Percentiles rank a stretch among this genome's conserved stretches.
Conservation (phyloP, 2,113 vertebrate genomes). For the Tragelaphus strepsiceros region DNA sequence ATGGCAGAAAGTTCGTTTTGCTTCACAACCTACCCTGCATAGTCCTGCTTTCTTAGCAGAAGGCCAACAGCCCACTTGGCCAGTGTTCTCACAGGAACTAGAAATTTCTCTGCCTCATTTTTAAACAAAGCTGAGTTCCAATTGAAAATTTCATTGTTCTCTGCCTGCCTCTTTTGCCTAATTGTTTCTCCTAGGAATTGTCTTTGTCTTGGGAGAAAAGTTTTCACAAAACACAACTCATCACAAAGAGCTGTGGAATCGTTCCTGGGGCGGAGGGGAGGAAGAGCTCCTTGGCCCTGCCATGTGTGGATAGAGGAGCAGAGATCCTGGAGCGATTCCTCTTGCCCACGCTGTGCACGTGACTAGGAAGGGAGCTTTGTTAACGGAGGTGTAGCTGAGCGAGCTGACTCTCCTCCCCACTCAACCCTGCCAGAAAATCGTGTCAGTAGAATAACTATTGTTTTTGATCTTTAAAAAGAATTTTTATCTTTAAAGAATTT, state of each 20-base stretch:
- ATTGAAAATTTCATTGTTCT: background rate
- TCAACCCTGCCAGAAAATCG: background rate
- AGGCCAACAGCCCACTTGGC: background rate
- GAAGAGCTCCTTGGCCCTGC: background rate
- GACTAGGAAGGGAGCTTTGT: background rate
- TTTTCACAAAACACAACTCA: background rate
- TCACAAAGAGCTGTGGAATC: background rate
- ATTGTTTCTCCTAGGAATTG: background rate
- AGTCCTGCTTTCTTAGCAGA: background rate
- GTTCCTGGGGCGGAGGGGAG: accelerated
- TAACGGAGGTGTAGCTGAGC: background rate
- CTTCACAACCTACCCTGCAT: background rate
- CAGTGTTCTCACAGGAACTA: background rate
- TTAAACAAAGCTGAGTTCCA: background rate
- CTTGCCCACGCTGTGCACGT: accelerated
- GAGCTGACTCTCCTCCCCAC: background rate
- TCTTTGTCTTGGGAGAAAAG: background rate
- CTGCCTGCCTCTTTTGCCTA: background rate
- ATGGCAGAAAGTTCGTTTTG: background rate
- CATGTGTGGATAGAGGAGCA: background rate
- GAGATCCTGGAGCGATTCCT: accelerated
- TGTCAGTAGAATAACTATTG: constrained; percentile 9
- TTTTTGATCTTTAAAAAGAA: background rate
- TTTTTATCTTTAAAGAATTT: background rate
- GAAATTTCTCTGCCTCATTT: background rate